These are phyloP conservation scores for Acinonyx jubatus DNA, from an alignment of 2,113 vertebrate species.

Conservation along the genomic window DNA sequence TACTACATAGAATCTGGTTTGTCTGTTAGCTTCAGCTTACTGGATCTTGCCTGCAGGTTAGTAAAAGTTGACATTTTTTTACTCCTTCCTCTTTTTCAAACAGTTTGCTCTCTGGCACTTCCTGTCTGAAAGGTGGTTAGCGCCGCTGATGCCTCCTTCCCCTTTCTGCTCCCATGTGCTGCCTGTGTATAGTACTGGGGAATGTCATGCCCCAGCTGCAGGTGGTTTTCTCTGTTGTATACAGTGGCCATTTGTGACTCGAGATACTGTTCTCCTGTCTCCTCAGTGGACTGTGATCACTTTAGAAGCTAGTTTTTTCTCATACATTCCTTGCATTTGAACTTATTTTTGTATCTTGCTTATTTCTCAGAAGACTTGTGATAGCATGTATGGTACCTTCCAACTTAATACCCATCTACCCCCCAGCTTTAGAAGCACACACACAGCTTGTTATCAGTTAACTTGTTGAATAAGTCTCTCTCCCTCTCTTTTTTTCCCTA, in stretches of 20 bases:
- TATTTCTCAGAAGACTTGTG: neutral
- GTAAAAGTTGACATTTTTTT: neutral
- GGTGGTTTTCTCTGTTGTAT: neutral
- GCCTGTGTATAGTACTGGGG: neutral
- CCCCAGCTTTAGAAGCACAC: neutral
- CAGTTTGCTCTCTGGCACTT: neutral
- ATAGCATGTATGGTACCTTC: no score
- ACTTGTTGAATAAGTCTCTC: neutral
- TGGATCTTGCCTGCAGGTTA: neutral
- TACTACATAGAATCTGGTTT: neutral
- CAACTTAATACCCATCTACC: neutral
- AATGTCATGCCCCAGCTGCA: neutral
- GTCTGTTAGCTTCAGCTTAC: no score
- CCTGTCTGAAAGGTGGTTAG: neutral
- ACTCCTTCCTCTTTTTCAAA: neutral
- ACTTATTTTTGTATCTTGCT: neutral
- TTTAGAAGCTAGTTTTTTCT: neutral
- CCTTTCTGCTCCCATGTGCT: accelerated
- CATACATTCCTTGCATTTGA: neutral
- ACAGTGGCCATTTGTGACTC: neutral
- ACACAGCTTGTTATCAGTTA: neutral
- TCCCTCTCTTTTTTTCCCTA: neutral
- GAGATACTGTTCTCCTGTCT: neutral
- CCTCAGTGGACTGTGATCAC: neutral
- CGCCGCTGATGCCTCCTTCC: accelerated